Conservation (phyloP, 2,797 vertebrate species). For the Nasua narica region DNA sequence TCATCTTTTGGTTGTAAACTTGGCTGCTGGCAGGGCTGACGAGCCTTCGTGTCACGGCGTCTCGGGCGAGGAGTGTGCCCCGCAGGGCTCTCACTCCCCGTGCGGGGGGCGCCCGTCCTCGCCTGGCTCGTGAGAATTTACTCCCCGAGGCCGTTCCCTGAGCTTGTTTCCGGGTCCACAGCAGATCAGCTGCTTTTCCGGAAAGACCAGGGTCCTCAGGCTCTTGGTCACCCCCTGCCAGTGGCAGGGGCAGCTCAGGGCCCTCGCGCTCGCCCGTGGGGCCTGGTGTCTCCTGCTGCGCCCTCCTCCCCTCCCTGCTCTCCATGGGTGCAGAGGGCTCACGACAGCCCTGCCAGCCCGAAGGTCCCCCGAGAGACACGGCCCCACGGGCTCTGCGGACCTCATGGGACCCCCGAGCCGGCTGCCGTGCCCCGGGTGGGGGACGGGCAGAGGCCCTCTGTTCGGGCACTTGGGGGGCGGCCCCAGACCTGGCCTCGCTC, state of each 20-base stretch:
- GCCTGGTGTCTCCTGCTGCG: not conserved
- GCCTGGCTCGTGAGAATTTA: fast-evolving
- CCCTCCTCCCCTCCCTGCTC: not conserved
- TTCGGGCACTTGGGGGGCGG: fast-evolving
- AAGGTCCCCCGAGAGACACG: not conserved
- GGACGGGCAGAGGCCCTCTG: not conserved
- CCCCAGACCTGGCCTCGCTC: not conserved
- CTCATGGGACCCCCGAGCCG: not conserved
- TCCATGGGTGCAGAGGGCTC: not conserved
- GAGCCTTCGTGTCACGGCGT: fast-evolving
- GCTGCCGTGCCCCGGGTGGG: not conserved
- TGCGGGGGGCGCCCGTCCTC: not conserved
- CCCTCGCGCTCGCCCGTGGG: fast-evolving
- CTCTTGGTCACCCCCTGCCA: not conserved
- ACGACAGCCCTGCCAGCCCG: too few species aligned
- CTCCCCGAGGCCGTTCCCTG: not conserved
- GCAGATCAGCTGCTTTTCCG: too few species aligned
- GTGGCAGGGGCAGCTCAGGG: fast-evolving
- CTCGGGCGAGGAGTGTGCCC: fast-evolving
- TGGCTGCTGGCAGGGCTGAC: not conserved
- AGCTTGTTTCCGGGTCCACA: fast-evolving
- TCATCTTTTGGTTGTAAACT: not conserved
- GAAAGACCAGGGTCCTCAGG: not conserved
- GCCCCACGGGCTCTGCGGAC: not conserved
- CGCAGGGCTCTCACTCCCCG: not conserved